Conservation (phyloP, 2,113 vertebrate genomes). For the Clinocottus analis region DNA sequence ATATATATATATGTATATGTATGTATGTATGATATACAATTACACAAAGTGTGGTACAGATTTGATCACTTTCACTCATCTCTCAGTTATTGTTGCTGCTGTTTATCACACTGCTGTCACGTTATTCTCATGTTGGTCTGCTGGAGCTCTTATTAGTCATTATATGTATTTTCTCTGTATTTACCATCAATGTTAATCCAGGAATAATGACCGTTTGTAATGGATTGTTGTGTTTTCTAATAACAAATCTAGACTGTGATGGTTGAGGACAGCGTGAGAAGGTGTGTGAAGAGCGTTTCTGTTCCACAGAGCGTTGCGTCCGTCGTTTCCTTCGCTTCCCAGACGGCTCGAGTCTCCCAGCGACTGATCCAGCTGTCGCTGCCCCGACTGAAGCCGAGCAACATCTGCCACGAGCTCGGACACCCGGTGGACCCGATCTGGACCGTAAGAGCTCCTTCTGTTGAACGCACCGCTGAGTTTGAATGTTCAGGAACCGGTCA, state of each 20-base stretch:
- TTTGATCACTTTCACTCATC: no score
- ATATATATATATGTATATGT: no score
- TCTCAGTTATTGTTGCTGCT: no score
- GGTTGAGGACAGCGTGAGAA: no score
- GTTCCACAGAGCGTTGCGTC: constrained; percentile 52
- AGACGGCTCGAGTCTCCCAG: constrained; percentile 35
- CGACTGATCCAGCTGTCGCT: constrained; percentile 71
- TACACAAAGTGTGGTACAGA: no score
- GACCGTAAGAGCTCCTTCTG: constrained; percentile 59
- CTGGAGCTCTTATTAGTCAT: no score
- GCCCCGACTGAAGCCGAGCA: constrained; percentile 66
- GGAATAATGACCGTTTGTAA: no score
- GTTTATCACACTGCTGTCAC: no score
- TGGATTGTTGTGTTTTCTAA: no score
- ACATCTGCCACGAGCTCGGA: constrained; percentile 58
- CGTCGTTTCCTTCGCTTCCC: constrained; percentile 50
- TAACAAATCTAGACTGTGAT: not conserved
- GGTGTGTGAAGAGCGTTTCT: not conserved
- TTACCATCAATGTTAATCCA: not conserved
- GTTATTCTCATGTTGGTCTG: no score
- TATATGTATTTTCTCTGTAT: no score
- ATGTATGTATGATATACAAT: no score
- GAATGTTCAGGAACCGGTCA: not conserved
- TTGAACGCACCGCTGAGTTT: not conserved
- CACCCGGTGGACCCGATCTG: constrained; percentile 73